Evolutionary conservation across 2,888 invertebrate species (phyloP), one percentile per base, ranked within the genome.

Genomic region (Leptopilina syphax): DNA sequence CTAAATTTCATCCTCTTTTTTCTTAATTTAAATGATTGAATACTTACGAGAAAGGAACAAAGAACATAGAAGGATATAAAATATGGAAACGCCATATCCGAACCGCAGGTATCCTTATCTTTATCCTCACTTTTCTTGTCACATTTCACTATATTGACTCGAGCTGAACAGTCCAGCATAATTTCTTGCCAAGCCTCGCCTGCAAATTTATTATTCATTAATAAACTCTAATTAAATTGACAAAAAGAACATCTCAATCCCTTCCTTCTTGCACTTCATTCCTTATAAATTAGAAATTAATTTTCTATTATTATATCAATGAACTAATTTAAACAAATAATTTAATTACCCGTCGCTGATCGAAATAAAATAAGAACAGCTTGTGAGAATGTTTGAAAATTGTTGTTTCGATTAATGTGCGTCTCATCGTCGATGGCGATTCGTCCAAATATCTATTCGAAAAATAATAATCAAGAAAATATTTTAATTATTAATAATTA

Each of bases 141-240:
- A 88, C 97, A 97, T 70, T 92, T 93, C 2, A 96, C 96, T 73
- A 94, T 94, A 1, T 89, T 90, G 0, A 94, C 94, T 77, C 96
- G 95, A 73, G 95, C 94, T 0, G 97, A 96, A 89, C 98, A 98
- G 79, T 96, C 96, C 94, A 99, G 95, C 99, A 99, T 99, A 81
- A 99, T 98, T 81, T 99, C 98, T 92, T 99, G 99, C 99, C 99
- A 99, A 0, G 98, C 98, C 93, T 99, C 99, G 86, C 99, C 99
- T 92, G 92, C 76, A 77, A 85, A 82, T 12, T 44, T 27, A 80
- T 13, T 66, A 65, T 81, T 73, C 50, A 54, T 70, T 78, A 47
- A 9, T 10, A 41, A 63, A 77, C 3, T 60, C 7, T 13, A 60
- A 63, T 18, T 13, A 24, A 63, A 24, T 18, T 54, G 18, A 63